Evolutionary conservation across 2,113 vertebrate species (phyloP).

Genomic region (Calypte anna): DNA sequence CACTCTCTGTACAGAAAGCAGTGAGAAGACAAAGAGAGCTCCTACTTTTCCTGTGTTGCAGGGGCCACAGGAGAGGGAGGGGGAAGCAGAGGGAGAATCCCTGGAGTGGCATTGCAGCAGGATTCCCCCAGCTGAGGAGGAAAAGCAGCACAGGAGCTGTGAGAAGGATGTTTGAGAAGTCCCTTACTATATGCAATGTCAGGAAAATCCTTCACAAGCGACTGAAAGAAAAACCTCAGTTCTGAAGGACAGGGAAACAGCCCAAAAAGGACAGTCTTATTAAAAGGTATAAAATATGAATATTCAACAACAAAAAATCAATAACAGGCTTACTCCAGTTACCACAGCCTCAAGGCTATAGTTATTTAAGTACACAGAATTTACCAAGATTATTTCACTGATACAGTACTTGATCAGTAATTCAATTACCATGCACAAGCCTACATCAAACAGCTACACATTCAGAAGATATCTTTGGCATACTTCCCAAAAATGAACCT

Average conservation of each 20-base stretch:
- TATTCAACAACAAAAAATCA: constrained; percentile 52
- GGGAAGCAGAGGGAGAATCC: background rate
- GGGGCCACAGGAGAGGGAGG: background rate
- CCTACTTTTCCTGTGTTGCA: background rate
- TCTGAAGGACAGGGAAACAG: background rate
- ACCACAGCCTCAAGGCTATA: constrained; percentile 32
- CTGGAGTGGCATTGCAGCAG: background rate
- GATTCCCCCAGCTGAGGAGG: background rate
- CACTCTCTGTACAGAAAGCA: background rate
- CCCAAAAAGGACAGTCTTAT: constrained; percentile 25
- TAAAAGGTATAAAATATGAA: constrained; percentile 56
- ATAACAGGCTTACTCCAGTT: constrained; percentile 25
- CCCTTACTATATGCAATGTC: background rate
- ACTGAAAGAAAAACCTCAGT: background rate
- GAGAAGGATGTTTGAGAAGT: background rate
- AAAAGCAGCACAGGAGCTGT: background rate
- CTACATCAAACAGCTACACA: constrained; percentile 22
- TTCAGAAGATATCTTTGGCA: constrained; percentile 37
- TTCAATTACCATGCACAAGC: constrained; percentile 62
- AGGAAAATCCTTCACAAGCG: background rate
- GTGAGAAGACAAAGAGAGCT: background rate
- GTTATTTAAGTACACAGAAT: constrained; percentile 55
- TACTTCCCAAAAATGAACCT: constrained; percentile 29
- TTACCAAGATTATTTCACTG: constrained; percentile 49
- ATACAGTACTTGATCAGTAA: constrained; percentile 63